Evolutionary conservation across 2,888 invertebrate genomes (phyloP).

Genomic region (Miltochrista miniata): DNA sequence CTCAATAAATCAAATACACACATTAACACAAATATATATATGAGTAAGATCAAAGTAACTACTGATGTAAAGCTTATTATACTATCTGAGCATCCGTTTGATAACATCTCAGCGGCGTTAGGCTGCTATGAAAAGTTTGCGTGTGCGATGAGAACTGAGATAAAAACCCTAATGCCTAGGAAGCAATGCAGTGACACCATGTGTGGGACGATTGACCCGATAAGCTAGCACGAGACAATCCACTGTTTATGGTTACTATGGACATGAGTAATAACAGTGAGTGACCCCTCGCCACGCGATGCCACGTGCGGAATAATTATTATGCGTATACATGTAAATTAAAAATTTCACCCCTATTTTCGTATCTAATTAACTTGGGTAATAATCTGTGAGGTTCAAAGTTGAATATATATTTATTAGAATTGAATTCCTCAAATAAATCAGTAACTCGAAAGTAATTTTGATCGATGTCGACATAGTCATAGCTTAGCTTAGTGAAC

Average conservation of each 20-base stretch:
- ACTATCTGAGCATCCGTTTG: slow-evolving; percentile 27
- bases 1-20: too few species aligned
- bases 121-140: slow-evolving; percentile 35
- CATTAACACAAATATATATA: too few species aligned
- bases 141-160: slow-evolving; percentile 31
- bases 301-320: slow-evolving; percentile 24
- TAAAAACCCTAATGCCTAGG: slow-evolving; percentile 6
- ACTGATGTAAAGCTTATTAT: too few species aligned
- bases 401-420: too few species aligned
- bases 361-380: too few species aligned
- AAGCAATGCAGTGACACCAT: slow-evolving; percentile 52
- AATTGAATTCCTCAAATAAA: too few species aligned
- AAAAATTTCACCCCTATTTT: too few species aligned
- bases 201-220: slow-evolving; percentile 48
- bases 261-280: slow-evolving; percentile 27
- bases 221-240: slow-evolving; percentile 52
- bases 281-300: slow-evolving; percentile 37
- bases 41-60: too few species aligned
- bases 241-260: slow-evolving; percentile 42
- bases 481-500: too few species aligned
- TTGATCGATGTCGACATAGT: too few species aligned
- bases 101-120: slow-evolving; percentile 26
- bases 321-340: not conserved
- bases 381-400: too few species aligned
- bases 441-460: too few species aligned